Conservation (phyloP, 2,113 vertebrate genomes). For the Melospiza georgiana region DNA sequence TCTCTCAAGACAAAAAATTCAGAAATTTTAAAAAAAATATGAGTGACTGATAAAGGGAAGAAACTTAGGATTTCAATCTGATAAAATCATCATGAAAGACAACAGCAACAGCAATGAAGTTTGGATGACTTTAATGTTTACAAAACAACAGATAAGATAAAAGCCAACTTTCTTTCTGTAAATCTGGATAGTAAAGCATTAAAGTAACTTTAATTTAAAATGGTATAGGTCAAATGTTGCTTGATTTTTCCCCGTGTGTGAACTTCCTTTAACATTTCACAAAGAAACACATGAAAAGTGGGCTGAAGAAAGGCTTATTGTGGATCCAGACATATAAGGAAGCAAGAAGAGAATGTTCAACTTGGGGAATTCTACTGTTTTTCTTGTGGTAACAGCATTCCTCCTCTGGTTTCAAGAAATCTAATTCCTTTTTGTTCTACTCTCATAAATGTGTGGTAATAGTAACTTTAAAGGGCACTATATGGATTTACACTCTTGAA, state of each 20-base stretch:
- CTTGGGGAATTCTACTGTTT: not conserved
- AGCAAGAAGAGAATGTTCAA: not conserved
- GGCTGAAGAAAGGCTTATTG: not conserved
- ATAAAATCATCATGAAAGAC: not conserved
- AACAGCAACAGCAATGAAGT: not conserved
- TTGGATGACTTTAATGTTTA: not conserved
- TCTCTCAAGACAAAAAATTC: not conserved
- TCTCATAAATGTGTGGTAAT: not conserved
- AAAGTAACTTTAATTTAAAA: not conserved
- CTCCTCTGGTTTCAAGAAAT: not conserved
- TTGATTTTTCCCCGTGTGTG: rapidly evolving
- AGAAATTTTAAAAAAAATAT: not conserved
- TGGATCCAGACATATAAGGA: not conserved
- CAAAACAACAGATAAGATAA: not conserved
- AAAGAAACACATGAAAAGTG: not conserved
- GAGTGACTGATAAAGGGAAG: not conserved
- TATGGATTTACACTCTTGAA: not conserved
- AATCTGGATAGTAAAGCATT: not conserved
- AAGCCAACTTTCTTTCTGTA: not conserved
- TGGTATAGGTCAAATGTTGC: not conserved
- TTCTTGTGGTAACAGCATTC: not conserved
- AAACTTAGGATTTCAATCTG: not conserved
- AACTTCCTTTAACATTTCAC: not conserved
- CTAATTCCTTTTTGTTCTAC: not conserved
- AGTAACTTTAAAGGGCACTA: not conserved